Conservation (phyloP, 2,113 vertebrate genomes). For the Octodon degus region DNA sequence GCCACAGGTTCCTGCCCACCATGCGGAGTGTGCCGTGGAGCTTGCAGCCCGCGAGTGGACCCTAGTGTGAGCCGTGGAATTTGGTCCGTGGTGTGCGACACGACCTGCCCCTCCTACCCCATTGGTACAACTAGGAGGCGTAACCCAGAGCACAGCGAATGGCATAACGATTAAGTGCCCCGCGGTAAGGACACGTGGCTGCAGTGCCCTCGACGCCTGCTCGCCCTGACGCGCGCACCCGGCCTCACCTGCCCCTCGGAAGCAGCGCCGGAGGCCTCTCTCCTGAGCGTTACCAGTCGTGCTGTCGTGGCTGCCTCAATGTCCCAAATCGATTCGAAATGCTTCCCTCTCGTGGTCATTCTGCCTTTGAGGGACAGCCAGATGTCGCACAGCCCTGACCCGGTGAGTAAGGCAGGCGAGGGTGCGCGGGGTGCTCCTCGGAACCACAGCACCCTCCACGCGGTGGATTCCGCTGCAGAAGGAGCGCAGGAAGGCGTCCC, state of each 20-base stretch:
- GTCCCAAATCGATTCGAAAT: neutral
- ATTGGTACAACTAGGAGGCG: neutral
- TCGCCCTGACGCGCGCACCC: neutral
- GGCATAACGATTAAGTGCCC: neutral
- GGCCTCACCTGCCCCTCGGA: neutral
- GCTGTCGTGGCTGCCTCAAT: neutral
- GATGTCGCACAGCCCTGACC: neutral
- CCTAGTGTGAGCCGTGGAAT: neutral
- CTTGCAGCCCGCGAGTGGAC: neutral
- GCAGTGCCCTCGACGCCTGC: neutral
- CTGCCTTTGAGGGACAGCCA: neutral
- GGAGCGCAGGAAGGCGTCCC: too few species aligned
- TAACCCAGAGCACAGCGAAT: neutral
- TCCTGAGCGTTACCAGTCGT: neutral
- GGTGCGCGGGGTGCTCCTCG: fast-evolving
- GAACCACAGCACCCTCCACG: neutral
- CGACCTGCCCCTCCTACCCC: fast-evolving
- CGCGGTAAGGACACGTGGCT: neutral
- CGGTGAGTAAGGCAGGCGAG: neutral
- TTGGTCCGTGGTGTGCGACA: neutral
- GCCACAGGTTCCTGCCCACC: fast-evolving
- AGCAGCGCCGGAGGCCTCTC: neutral
- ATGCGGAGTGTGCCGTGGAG: neutral
- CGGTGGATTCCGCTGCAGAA: fast-evolving
- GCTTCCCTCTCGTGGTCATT: neutral